Evolutionary conservation across 2,113 vertebrate species (phyloP).

Genomic region (Dicentrarchus labrax): DNA sequence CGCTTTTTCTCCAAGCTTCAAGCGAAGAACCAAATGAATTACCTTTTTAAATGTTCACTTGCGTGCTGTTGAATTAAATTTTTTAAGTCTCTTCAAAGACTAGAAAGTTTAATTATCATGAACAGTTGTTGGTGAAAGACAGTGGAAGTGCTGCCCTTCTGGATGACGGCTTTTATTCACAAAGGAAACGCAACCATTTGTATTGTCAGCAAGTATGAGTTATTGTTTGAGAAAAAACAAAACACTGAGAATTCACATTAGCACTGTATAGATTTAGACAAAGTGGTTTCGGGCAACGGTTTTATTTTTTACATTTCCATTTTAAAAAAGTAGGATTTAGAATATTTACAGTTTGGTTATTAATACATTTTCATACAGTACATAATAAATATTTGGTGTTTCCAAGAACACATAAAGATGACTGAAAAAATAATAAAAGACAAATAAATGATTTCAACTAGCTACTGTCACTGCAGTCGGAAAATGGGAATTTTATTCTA

Average conservation of each 20-base stretch:
- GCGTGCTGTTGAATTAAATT: conserved; percentile 37
- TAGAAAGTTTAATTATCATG: conserved; percentile 48
- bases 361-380: neutral
- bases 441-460: neutral
- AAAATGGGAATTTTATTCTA: neutral
- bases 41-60: conserved; percentile 43
- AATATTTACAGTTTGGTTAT: neutral
- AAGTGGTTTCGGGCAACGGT: neutral
- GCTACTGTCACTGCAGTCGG: neutral
- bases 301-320: neutral
- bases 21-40: conserved; percentile 26
- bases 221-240: neutral
- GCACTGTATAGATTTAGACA: neutral
- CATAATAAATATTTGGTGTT: neutral
- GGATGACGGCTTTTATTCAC: neutral
- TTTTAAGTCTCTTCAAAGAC: conserved; percentile 38
- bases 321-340: neutral
- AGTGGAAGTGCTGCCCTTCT: conserved; percentile 15
- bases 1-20: conserved; percentile 3
- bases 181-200: neutral
- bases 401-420: neutral
- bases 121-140: neutral
- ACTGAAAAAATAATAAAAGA: neutral
- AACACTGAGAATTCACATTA: neutral
- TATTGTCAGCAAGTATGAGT: neutral